phyloP scores from a whole-genome alignment of 2,888 invertebrate species.

The Leptopterna dolabrata region DNA sequence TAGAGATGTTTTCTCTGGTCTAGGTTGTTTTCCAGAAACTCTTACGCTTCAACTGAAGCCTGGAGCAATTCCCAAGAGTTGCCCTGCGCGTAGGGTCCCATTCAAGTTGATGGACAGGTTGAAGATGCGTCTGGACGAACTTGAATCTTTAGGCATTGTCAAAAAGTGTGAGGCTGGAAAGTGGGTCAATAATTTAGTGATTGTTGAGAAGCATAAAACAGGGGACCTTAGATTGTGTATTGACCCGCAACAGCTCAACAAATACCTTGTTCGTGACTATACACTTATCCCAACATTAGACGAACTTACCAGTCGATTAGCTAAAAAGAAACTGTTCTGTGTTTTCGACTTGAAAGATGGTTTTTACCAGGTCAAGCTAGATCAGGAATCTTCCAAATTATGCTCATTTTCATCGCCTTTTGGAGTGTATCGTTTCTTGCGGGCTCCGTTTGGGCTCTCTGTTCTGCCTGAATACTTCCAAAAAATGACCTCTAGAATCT shows the following conservation, averaged over 20 bases:
- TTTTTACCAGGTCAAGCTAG: conserved; percentile 38
- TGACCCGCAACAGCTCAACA: too few species aligned
- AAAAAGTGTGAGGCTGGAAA: conserved; percentile 5
- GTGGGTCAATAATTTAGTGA: conserved; percentile 57
- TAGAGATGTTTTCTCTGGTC: neutral
- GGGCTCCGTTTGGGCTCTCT: too few species aligned
- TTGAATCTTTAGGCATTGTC: neutral
- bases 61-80: neutral
- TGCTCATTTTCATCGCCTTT: conserved; percentile 13
- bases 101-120: neutral
- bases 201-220: too few species aligned
- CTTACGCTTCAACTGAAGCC: neutral
- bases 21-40: neutral
- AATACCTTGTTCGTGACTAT: too few species aligned
- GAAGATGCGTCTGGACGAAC: neutral
- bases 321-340: too few species aligned
- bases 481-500: conserved; percentile 58
- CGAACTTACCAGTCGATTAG: conserved; percentile 35
- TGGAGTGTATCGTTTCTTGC: neutral
- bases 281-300: conserved; percentile 56
- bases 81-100: neutral
- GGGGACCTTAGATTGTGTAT: too few species aligned
- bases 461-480: too few species aligned
- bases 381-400: neutral
- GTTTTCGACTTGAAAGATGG: too few species aligned